Evolutionary conservation across 2,888 invertebrate species (phyloP).

Genomic region (Hybos culiciformis): DNA sequence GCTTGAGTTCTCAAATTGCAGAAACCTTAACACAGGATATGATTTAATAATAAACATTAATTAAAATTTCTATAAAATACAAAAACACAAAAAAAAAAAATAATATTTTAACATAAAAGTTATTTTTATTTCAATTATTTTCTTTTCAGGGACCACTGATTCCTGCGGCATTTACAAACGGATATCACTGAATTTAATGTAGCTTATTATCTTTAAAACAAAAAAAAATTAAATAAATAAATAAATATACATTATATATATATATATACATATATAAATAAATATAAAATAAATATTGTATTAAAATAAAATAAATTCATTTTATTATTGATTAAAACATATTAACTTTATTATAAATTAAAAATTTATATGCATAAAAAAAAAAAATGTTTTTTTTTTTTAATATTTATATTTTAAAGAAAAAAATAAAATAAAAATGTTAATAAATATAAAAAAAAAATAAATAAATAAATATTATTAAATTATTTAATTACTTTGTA

Average conservation of each 20-base stretch:
- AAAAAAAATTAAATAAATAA: background rate
- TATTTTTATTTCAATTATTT: conserved; percentile 19
- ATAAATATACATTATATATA: background rate
- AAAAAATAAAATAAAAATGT: no score
- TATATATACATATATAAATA: background rate
- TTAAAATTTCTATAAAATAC: background rate
- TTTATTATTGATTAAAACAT: no score
- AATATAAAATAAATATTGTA: background rate
- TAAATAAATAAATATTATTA: no score
- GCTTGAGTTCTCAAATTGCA: no score
- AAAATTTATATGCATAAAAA: no score
- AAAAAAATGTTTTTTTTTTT: no score
- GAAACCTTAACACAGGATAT: no score
- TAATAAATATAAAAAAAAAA: no score
- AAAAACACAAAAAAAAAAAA: background rate
- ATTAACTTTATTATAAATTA: no score
- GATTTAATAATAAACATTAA: background rate
- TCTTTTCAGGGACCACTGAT: conserved; percentile 80
- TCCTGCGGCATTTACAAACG: conserved; percentile 97
- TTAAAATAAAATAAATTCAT: no score
- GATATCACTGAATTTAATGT: conserved; percentile 69
- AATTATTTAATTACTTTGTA: no score
- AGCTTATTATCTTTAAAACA: background rate
- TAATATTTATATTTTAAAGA: no score
- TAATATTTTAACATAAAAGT: conserved; percentile 11